Conservation (phyloP, 1,140 invertebrate genomes). For the Samia ricini region DNA sequence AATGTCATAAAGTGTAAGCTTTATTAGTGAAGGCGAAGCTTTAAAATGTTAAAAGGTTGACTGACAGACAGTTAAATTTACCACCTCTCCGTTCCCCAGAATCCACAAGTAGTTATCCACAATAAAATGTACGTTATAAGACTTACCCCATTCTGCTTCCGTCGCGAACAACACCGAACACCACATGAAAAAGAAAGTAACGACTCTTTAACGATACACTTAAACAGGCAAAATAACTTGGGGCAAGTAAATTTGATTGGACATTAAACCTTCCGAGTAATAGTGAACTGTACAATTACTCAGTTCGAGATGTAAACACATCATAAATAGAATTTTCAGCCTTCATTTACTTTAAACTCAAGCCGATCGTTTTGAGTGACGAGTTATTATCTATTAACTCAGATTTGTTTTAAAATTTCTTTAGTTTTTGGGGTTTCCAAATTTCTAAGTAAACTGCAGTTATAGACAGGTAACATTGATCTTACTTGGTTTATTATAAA, state of each 20-base stretch:
- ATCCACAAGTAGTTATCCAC: conserved; percentile 56
- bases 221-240: conserved; percentile 45
- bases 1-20: conserved; percentile 27
- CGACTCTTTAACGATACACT: conserved; percentile 58
- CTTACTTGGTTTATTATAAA: no score
- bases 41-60: not conserved
- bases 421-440: no score
- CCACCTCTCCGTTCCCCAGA: conserved; percentile 27
- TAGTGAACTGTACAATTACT: conserved; percentile 32
- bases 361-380: not conserved
- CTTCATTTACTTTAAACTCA: conserved; percentile 2
- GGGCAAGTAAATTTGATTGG: conserved; percentile 45
- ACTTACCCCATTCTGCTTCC: conserved; percentile 77
- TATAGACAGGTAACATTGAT: no score
- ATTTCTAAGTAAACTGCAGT: no score
- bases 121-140: conserved; percentile 42
- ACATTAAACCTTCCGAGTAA: conserved; percentile 49
- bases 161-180: conserved; percentile 33
- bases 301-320: conserved; percentile 27
- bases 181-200: conserved; percentile 65
- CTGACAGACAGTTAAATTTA: conserved; percentile 23
- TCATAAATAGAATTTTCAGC: conserved; percentile 15
- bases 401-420: not conserved
- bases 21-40: conserved; percentile 29
- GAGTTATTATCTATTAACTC: not conserved